phyloP scores from a whole-genome alignment of 2,797 vertebrate species.

The Cirrhinus mrigala region DNA sequence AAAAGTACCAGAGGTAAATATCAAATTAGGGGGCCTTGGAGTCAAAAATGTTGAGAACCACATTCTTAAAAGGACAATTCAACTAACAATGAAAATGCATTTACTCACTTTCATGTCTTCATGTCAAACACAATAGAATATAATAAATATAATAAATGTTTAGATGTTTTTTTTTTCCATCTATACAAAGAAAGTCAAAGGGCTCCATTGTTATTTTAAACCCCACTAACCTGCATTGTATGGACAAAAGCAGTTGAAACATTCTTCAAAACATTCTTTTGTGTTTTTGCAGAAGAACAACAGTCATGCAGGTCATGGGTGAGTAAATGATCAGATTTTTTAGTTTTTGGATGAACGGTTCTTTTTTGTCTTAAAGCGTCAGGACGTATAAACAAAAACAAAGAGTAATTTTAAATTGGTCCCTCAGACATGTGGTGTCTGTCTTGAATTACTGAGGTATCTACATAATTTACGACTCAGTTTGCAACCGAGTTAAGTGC shows the following conservation, averaged over 20 bases:
- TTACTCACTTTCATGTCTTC: no score
- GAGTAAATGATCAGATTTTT: background rate
- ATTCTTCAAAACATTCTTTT: background rate
- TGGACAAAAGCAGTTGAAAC: background rate
- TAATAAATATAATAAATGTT: no score
- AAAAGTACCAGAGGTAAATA: no score
- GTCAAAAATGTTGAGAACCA: no score
- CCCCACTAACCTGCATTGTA: background rate
- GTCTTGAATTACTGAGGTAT: background rate
- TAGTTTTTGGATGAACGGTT: background rate
- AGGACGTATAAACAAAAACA: background rate
- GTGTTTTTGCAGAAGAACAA: background rate
- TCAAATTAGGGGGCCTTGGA: no score
- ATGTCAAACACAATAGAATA: no score
- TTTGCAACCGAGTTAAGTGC: constrained; percentile 6
- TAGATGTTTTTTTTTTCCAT: background rate
- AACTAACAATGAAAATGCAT: no score
- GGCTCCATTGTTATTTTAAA: background rate
- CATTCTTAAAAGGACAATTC: no score
- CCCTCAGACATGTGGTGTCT: background rate
- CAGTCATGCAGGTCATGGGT: background rate
- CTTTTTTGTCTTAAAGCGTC: background rate
- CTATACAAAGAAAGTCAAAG: background rate
- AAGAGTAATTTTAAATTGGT: background rate
- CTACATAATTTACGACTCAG: constrained; percentile 23